Conservation (phyloP, 2,113 vertebrate species). For the Apodemus sylvaticus region DNA sequence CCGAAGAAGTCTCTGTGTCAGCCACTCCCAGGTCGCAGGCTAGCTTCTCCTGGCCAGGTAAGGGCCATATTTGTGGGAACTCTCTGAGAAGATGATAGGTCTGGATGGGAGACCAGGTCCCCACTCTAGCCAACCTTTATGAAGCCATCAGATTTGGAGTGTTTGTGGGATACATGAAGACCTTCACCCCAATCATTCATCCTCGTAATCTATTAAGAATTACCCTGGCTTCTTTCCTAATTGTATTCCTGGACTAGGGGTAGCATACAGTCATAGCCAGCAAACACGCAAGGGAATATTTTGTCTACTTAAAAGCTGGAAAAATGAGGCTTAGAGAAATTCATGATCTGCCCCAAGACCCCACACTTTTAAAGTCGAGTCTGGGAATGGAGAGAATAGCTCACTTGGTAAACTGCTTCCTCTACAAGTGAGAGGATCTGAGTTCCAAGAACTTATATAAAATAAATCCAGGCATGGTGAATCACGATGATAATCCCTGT, state of each 20-base stretch:
- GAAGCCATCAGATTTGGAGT: not conserved
- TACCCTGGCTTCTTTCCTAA: not conserved
- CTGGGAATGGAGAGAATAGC: too few relatives aligned
- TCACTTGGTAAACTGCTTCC: not conserved
- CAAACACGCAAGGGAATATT: not conserved
- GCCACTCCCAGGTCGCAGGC: constrained; percentile 80
- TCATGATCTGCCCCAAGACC: not conserved
- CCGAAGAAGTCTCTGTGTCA: constrained; percentile 81
- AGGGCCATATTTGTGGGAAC: constrained; percentile 78
- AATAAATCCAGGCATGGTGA: not conserved
- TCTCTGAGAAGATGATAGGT: constrained; percentile 70
- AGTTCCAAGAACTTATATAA: not conserved
- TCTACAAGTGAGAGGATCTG: not conserved
- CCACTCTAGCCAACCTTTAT: not conserved
- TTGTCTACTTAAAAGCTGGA: not conserved
- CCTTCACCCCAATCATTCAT: not conserved
- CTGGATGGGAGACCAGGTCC: not conserved
- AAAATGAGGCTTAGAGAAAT: not conserved
- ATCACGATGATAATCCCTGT: not conserved
- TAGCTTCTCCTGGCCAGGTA: constrained; percentile 77
- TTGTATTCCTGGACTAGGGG: not conserved
- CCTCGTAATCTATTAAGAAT: not conserved
- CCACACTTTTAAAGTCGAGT: not conserved
- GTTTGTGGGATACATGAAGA: not conserved
- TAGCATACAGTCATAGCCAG: not conserved